Conservation (phyloP, 2,888 invertebrate genomes). For the Cantharis rustica region DNA sequence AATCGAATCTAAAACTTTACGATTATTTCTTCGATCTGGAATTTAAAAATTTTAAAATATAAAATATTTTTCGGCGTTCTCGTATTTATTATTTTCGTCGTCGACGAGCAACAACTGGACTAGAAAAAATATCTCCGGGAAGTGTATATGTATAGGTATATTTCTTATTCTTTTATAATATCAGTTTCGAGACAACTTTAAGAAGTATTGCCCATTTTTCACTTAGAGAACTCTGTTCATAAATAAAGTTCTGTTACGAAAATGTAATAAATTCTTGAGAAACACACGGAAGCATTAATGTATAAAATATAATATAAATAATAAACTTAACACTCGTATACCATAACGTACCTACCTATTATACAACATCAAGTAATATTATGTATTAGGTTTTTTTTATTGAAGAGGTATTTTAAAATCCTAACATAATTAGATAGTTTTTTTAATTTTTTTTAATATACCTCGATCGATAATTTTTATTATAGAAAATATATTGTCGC, state of each 20-base stretch:
- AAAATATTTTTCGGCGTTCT: not conserved
- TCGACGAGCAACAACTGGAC: not conserved
- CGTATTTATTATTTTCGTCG: no score
- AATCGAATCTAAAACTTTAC: not conserved
- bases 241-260: conserved; percentile 11
- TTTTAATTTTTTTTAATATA: no score
- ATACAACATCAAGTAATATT: no score
- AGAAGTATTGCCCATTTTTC: conserved; percentile 23
- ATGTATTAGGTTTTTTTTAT: no score
- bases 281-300: not conserved
- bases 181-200: conserved; percentile 20
- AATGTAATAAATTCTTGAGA: conserved; percentile 2
- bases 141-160: not conserved
- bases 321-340: not conserved
- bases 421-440: no score
- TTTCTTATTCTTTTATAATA: not conserved
- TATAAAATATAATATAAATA: not conserved
- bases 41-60: not conserved
- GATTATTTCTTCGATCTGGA: not conserved
- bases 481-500: no score
- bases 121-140: not conserved
- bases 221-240: conserved; percentile 21
- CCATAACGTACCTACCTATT: no score
- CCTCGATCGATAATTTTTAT: no score
- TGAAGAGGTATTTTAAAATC: no score